Evolutionary conservation across 1,140 invertebrate genomes (phyloP), one percentile per base, ranked within the genome.

Genomic region (Ceratitis capitata): DNA sequence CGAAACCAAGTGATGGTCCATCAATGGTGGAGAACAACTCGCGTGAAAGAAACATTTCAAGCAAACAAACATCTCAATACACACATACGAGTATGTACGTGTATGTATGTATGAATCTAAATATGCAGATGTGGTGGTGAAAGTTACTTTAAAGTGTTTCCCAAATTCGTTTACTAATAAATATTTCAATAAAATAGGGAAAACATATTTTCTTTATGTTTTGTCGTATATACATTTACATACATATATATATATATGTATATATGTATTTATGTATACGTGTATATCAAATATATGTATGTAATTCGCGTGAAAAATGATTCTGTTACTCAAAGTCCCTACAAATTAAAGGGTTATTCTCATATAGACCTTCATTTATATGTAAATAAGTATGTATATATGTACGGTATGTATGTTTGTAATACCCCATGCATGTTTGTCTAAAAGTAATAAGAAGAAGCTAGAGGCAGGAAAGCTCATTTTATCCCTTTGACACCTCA

Each of bases 111-210:
- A 47, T 12, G 12, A 47, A 47, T 47, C 5, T 47, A 16, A 5
- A 53, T n/a, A n/a, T n/a, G 51, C 6, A 3, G 51, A 19, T 3
- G 6, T 5, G 16, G 39, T 69, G 16, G 26, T 19, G 23, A 78
- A 78, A 14, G 69, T n/a, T 42, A 39, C 14, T n/a, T n/a, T n/a
- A n/a, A n/a, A n/a, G 1, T 7, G 39, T 26, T 78, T 39, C 4
- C 19, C 0, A 47, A 45, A 78, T 78, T 78, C 69, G n/a, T 45
- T 23, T 45, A 47, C 39, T 19, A 78, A 78, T 78, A 78, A 78
- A 78, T 78, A 78, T 78, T 78, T 78, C 69, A 78, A 78, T 78
- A 47, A 47, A 78, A 78, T 3, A n/a, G 16, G n/a, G 23, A 78
- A 78, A 16, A 78, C 69, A 45, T n/a, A 69, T 69, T 42, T 69